These are phyloP conservation scores for Rhinoderma darwinii DNA, from an alignment of 2,113 vertebrate genomes.

Conservation along the genomic window DNA sequence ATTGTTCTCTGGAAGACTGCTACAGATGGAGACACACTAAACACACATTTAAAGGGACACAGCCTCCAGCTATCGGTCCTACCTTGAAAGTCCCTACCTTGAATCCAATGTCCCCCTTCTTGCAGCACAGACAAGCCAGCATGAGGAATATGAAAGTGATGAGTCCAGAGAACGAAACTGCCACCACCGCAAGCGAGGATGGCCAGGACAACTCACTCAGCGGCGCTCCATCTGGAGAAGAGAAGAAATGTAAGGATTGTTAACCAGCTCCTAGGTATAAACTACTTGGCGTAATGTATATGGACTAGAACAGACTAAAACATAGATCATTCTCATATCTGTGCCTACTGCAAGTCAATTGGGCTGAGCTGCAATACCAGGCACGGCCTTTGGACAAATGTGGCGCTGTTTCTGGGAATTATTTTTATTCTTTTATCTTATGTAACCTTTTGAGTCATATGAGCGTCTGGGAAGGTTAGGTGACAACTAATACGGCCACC, in stretches of 20 bases:
- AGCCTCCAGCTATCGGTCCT: neutral
- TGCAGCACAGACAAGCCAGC: constrained; percentile 96
- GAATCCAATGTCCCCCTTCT: constrained; percentile 89
- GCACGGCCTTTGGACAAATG: neutral
- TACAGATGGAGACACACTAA: neutral
- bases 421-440: neutral
- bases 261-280: too few species aligned
- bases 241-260: neutral
- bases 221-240: constrained; percentile 84
- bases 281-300: too few species aligned
- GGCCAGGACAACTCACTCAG: constrained; percentile 91
- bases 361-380: neutral
- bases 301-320: too few species aligned
- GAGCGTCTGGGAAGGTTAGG: neutral
- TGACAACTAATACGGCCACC: too few species aligned
- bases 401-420: neutral
- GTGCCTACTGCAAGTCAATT: neutral
- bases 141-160: constrained; percentile 93
- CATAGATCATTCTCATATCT: too few species aligned
- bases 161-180: constrained; percentile 88
- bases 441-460: neutral
- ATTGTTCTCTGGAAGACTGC: neutral
- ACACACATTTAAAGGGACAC: neutral
- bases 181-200: constrained; percentile 87
- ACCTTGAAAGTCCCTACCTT: constrained; percentile 80